Percentiles rank a stretch among this genome's conserved stretches.
Evolutionary conservation across 2,113 vertebrate genomes (phyloP).

Genomic region (Mionectes macconnelli): DNA sequence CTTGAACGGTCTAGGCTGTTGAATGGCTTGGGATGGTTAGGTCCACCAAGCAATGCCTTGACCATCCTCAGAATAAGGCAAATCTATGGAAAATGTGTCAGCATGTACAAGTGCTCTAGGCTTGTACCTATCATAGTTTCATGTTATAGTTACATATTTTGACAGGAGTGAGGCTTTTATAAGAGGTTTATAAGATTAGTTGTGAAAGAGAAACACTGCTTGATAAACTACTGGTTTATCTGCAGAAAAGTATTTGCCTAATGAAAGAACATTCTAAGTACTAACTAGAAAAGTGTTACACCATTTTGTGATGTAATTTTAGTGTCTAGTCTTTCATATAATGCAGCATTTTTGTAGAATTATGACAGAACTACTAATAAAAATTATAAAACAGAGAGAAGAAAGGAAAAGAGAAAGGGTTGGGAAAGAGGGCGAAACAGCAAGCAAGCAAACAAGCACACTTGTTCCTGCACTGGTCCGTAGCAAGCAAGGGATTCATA

Average conservation of each 20-base stretch:
- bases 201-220: background rate
- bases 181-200: background rate
- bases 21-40: background rate
- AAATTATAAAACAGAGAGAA: background rate
- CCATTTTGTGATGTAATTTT: background rate
- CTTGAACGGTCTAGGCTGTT: background rate
- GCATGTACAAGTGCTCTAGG: background rate
- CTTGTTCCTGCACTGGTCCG: background rate
- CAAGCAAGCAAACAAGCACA: background rate
- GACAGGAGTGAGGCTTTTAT: background rate
- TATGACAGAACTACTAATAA: background rate
- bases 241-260: background rate
- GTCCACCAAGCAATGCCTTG: background rate
- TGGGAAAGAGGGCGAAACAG: background rate
- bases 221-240: background rate
- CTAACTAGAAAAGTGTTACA: background rate
- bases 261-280: background rate
- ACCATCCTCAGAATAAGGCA: background rate
- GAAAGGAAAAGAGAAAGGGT: background rate
- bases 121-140: background rate
- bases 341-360: background rate
- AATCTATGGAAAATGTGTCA: background rate
- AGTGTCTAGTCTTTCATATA: background rate
- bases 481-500: background rate
- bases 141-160: background rate